These are phyloP conservation scores for Cantharis flavilabris DNA, from an alignment of 2,888 invertebrate species.

Conservation along the genomic window DNA sequence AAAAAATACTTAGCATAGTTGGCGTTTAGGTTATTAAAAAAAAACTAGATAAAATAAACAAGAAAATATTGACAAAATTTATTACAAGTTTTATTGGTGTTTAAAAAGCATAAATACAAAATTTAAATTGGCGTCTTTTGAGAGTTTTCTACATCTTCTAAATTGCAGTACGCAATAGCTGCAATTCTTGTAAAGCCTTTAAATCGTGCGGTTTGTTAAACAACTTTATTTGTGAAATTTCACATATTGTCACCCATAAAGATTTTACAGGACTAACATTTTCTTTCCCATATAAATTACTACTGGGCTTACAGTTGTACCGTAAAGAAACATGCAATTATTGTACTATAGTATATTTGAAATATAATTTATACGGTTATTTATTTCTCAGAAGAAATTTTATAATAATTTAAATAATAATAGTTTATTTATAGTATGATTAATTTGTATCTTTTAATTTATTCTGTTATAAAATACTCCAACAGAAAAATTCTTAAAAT, in stretches of 20 bases:
- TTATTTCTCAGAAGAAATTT: too few relatives aligned
- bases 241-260: neutral
- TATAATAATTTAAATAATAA: too few relatives aligned
- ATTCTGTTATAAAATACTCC: too few relatives aligned
- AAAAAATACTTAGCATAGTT: too few relatives aligned
- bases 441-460: too few relatives aligned
- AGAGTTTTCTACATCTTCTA: neutral
- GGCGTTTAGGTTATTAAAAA: too few relatives aligned
- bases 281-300: neutral
- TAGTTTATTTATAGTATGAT: too few relatives aligned
- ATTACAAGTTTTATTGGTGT: neutral
- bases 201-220: neutral
- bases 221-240: neutral
- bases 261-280: neutral
- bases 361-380: too few relatives aligned
- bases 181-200: neutral
- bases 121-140: neutral
- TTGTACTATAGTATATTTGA: too few relatives aligned
- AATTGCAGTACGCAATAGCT: neutral
- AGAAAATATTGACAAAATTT: too few relatives aligned
- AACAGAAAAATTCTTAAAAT: too few relatives aligned
- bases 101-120: neutral
- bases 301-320: neutral
- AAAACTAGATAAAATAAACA: too few relatives aligned
- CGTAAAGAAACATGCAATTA: neutral